Evolutionary conservation across 2,797 vertebrate species (phyloP).

Genomic region (Poecilia picta): DNA sequence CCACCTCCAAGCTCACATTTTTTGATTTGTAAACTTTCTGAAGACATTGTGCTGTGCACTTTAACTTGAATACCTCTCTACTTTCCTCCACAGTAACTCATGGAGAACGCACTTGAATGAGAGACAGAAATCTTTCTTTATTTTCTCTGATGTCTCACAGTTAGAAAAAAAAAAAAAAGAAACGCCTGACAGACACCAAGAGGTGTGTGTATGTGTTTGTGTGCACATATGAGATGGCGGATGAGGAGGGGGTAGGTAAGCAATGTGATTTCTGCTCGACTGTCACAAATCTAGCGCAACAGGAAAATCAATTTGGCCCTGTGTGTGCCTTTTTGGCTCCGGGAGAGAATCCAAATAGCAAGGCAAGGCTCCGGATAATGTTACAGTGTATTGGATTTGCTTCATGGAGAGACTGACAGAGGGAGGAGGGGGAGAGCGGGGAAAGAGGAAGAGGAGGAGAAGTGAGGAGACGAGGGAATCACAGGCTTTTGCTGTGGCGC

Average conservation of each 20-base stretch:
- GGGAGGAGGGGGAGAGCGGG: slow-evolving; percentile 25
- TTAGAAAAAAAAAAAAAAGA: slow-evolving; percentile 63
- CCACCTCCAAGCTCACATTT: slow-evolving; percentile 7
- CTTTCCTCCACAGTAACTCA: slow-evolving; percentile 29
- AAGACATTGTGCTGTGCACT: slow-evolving; percentile 23
- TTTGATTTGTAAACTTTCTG: slow-evolving; percentile 18
- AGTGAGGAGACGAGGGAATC: slow-evolving; percentile 64
- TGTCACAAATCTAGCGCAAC: slow-evolving; percentile 86
- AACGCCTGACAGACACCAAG: slow-evolving; percentile 74
- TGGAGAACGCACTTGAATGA: slow-evolving; percentile 53
- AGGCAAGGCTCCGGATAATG: slow-evolving; percentile 78
- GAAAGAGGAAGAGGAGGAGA: slow-evolving; percentile 35
- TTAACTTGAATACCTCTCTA: slow-evolving; percentile 34
- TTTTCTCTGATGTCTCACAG: slow-evolving; percentile 56
- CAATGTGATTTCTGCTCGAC: slow-evolving; percentile 83
- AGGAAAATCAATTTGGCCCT: slow-evolving; percentile 86
- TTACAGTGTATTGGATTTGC: slow-evolving; percentile 84
- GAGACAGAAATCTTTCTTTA: slow-evolving; percentile 60
- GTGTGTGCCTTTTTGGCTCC: slow-evolving; percentile 79
- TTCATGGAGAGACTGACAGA: slow-evolving; percentile 75
- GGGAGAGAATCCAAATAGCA: slow-evolving; percentile 81
- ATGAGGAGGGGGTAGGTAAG: slow-evolving; percentile 63
- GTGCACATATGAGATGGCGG: slow-evolving; percentile 46
- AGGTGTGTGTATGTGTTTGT: slow-evolving; percentile 42
- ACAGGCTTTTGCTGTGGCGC: slow-evolving; percentile 59